phyloP scores from a whole-genome alignment of 2,113 vertebrate genomes.

The Raja brachyura region DNA sequence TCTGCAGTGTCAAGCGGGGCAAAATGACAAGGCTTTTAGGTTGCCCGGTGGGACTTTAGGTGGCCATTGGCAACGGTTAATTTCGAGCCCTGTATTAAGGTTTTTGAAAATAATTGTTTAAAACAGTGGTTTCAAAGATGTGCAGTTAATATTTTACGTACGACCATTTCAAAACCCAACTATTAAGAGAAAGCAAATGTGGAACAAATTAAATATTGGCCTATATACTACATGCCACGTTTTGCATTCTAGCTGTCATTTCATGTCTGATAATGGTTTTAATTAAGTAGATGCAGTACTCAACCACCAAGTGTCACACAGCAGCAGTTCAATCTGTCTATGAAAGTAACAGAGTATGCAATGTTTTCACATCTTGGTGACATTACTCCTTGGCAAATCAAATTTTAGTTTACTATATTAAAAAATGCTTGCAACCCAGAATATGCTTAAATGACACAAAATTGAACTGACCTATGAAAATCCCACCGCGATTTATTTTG shows the following conservation, averaged over 20 bases:
- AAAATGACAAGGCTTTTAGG: too few relatives aligned
- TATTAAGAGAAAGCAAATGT: slow-evolving; percentile 18
- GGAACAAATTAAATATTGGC: not conserved
- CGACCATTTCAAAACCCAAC: not conserved
- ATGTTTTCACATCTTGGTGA: slow-evolving; percentile 1
- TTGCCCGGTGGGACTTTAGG: too few relatives aligned
- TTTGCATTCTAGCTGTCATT: slow-evolving; percentile 14
- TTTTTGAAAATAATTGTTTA: not conserved
- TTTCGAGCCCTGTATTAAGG: too few relatives aligned
- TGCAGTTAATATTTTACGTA: not conserved
- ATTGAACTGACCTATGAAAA: not conserved
- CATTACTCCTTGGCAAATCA: not conserved
- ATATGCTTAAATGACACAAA: not conserved
- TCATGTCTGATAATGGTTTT: not conserved
- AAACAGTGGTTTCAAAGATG: not conserved
- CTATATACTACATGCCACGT: not conserved
- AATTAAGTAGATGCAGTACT: not conserved
- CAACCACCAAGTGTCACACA: not conserved
- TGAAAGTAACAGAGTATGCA: not conserved
- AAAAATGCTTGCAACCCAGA: not conserved
- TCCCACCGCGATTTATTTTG: not conserved
- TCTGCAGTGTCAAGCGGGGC: too few relatives aligned
- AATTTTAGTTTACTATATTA: not conserved
- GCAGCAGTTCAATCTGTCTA: not conserved
- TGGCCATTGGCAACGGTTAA: too few relatives aligned